These are phyloP conservation scores for Sebastes itinus DNA, from an alignment of 2,797 vertebrate genomes.

Conservation along the genomic window DNA sequence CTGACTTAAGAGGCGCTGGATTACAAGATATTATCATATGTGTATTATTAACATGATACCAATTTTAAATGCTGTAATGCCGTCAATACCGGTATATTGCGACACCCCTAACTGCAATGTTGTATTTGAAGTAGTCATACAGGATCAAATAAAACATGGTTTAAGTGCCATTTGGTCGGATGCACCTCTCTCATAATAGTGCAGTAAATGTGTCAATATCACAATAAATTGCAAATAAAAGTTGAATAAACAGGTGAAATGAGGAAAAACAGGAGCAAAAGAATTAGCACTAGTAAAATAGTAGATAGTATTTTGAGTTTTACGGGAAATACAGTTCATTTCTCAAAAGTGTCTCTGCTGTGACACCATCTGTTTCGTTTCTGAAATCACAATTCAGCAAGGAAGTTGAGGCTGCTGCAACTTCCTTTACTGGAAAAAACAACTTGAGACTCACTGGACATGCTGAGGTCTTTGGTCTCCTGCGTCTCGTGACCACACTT, in stretches of 20 bases:
- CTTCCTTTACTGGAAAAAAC: conserved; percentile 11
- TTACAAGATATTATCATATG: no score
- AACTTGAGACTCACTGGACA: conserved; percentile 92
- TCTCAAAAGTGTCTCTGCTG: neutral
- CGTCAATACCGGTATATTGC: no score
- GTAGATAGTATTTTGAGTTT: neutral
- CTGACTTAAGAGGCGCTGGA: no score
- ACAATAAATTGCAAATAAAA: neutral
- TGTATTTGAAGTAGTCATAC: neutral
- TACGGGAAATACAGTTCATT: neutral
- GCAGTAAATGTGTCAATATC: neutral
- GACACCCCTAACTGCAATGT: neutral
- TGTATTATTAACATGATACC: no score
- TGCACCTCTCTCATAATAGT: neutral
- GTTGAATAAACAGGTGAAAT: neutral
- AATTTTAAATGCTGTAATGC: fast-evolving
- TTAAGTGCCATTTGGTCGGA: neutral
- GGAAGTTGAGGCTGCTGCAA: neutral
- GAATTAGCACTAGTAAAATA: neutral
- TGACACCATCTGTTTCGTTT: conserved; percentile 9
- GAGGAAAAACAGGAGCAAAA: neutral
- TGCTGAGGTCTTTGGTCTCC: conserved; percentile 98
- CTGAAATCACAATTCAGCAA: neutral
- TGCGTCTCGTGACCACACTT: conserved; percentile 99
- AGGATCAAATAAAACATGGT: neutral